These are phyloP conservation scores for Melanchra persicariae DNA, from an alignment of 2,888 invertebrate species.

Conservation along the genomic window DNA sequence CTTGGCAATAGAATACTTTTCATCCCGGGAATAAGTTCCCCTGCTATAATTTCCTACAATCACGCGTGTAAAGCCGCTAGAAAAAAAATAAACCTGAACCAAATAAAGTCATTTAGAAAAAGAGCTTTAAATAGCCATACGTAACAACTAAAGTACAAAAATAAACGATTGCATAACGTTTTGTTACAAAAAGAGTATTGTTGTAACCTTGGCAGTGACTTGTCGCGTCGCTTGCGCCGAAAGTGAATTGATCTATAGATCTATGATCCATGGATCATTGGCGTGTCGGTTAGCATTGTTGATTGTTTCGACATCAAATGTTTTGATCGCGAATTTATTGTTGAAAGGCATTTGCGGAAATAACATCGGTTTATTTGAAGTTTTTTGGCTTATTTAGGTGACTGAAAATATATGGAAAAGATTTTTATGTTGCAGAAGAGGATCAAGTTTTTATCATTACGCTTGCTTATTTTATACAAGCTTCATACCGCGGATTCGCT, in stretches of 20 bases:
- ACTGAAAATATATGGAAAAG: no score
- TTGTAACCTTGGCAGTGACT: conserved; percentile 80
- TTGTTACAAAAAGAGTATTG: conserved; percentile 54
- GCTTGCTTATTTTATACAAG: not conserved
- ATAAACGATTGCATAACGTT: conserved; percentile 57
- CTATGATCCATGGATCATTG: conserved; percentile 72
- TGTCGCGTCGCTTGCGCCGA: conserved; percentile 71
- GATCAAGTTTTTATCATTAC: not conserved
- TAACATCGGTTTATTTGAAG: not conserved
- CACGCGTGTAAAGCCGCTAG: not conserved
- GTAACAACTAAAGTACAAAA: conserved; percentile 23
- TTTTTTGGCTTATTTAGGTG: not conserved
- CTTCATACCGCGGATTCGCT: no score
- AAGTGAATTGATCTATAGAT: conserved; percentile 77
- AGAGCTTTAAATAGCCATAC: conserved; percentile 18
- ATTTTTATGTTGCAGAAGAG: no score
- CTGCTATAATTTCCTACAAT: no score
- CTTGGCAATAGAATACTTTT: no score
- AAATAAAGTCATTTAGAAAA: not conserved
- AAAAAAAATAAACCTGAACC: not conserved
- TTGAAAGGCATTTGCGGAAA: conserved; percentile 12
- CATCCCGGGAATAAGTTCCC: no score
- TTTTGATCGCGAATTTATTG: conserved; percentile 46
- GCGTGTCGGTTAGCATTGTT: conserved; percentile 64
- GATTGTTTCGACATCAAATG: conserved; percentile 52